phyloP scores from a whole-genome alignment of 64 coral and sea anemone genomes.

The Catalaphyllia jardinei region DNA sequence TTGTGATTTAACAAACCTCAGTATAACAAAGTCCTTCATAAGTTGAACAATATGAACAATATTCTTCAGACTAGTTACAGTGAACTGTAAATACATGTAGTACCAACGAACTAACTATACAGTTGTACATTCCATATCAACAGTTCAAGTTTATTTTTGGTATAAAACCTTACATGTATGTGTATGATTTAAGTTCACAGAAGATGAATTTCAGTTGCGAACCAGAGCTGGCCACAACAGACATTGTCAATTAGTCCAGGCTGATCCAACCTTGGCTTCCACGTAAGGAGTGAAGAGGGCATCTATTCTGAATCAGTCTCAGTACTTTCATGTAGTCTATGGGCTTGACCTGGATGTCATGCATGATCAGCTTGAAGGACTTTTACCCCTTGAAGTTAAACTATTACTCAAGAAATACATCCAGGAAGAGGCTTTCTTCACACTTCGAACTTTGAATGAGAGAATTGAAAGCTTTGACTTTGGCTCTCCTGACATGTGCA shows the following conservation, averaged over 20 bases:
- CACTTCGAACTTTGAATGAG: conserved; percentile 37
- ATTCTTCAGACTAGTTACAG: too few species aligned
- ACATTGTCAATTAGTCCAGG: conserved; percentile 42
- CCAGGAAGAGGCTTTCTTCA: conserved; percentile 27
- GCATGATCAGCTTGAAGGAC: conserved; percentile 81
- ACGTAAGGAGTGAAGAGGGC: conserved; percentile 42
- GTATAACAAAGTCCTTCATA: too few species aligned
- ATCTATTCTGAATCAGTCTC: conserved; percentile 46
- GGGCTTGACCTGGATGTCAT: conserved; percentile 67
- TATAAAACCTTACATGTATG: too few species aligned
- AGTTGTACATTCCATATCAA: too few species aligned
- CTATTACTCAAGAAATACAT: conserved; percentile 40
- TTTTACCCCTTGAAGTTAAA: conserved; percentile 60
- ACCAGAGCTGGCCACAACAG: conserved; percentile 57
- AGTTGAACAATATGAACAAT: too few species aligned
- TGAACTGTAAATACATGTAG: too few species aligned
- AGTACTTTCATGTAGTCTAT: conserved; percentile 64
- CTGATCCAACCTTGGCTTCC: conserved; percentile 38
- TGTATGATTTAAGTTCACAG: conserved; percentile 46
- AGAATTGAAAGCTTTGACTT: neutral
- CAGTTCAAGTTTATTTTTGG: too few species aligned
- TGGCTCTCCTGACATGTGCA: too few species aligned
- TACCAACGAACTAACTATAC: too few species aligned
- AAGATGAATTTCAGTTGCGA: conserved; percentile 59
- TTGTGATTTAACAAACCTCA: too few species aligned